A percentile compares a stretch with the other conserved stretches of the same genome.
phyloP scores from a whole-genome alignment of 2,797 vertebrate genomes.

The Sternotherus odoratus region DNA sequence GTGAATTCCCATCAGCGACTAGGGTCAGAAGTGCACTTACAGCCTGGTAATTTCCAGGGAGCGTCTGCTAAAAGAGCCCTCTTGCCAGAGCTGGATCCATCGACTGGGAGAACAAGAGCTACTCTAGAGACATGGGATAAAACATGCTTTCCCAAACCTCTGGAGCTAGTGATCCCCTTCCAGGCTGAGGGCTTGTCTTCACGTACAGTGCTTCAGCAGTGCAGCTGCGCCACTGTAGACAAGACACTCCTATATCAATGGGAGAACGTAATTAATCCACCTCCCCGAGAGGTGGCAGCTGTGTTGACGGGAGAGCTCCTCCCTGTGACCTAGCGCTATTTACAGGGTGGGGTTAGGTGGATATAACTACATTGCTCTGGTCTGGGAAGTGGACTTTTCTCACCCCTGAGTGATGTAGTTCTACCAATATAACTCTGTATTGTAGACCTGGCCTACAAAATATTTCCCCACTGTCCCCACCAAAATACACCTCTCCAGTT shows the following conservation, averaged over 20 bases:
- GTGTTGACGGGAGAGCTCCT: neutral
- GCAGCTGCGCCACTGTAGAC: neutral
- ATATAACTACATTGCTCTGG: neutral
- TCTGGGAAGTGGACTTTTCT: neutral
- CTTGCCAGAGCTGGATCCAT: neutral
- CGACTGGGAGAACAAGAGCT: rapidly evolving
- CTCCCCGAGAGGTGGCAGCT: too few relatives aligned
- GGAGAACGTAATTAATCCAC: too few relatives aligned
- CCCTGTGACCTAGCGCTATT: neutral
- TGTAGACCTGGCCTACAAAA: neutral
- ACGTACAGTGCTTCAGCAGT: rapidly evolving
- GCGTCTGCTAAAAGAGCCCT: neutral
- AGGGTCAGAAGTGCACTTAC: neutral
- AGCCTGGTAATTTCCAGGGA: rapidly evolving
- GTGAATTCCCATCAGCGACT: rapidly evolving
- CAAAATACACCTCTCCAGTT: neutral
- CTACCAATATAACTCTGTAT: neutral
- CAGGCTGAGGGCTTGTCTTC: neutral
- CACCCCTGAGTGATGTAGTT: neutral
- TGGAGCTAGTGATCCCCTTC: neutral
- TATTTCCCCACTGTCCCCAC: neutral
- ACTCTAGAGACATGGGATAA: neutral
- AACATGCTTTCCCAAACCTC: neutral
- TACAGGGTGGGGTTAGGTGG: neutral
- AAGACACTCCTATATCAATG: neutral